Conservation (phyloP, 2,113 vertebrate genomes). For the Chamaea fasciata region DNA sequence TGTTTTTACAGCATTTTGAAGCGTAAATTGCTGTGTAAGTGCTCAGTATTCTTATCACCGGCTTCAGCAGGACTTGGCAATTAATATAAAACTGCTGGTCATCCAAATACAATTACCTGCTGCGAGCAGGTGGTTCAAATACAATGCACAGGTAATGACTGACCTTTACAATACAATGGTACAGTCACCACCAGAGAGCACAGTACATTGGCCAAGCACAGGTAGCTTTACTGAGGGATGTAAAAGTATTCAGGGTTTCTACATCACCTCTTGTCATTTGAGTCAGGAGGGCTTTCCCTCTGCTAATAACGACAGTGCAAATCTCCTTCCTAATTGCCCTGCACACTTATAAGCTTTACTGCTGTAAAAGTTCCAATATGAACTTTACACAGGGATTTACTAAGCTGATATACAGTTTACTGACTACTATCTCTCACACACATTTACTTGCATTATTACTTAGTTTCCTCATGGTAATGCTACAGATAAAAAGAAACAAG, state of each 20-base stretch:
- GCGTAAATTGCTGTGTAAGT: constrained; percentile 20
- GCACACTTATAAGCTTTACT: neutral
- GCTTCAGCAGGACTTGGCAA: constrained; percentile 19
- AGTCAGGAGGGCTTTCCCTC: neutral
- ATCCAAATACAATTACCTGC: constrained; percentile 54
- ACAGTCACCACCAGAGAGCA: neutral
- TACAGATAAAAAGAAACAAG: neutral
- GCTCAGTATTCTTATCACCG: neutral
- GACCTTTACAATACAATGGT: constrained; percentile 67
- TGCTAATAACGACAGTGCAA: neutral
- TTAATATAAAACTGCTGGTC: constrained; percentile 31
- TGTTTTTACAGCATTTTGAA: constrained; percentile 25
- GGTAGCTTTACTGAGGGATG: constrained; percentile 10
- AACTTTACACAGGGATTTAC: neutral
- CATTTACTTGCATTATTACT: neutral
- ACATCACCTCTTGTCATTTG: neutral
- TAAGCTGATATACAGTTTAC: neutral
- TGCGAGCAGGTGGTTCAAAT: constrained; percentile 60
- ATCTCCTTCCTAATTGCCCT: neutral
- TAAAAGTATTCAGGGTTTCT: neutral
- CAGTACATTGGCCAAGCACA: constrained; percentile 38
- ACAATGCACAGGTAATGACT: constrained; percentile 60
- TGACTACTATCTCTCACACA: neutral
- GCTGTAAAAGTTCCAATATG: neutral
- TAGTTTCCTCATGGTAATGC: neutral